phyloP scores from a whole-genome alignment of 2,888 invertebrate genomes.

The Pyrocoelia pectoralis region DNA sequence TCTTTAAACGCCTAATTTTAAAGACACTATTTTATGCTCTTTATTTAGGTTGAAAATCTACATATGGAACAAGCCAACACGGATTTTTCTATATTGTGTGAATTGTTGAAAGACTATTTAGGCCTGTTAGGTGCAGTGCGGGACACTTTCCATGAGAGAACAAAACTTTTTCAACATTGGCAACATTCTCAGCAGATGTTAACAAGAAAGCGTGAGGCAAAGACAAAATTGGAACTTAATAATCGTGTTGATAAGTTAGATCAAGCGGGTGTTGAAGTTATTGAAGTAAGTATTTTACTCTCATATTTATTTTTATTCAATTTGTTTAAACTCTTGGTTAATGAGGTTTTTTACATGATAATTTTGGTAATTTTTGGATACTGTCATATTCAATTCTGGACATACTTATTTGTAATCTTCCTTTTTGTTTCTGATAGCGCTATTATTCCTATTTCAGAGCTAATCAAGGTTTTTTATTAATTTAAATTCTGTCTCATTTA shows the following conservation, averaged over 20 bases:
- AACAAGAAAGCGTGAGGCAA: conserved; percentile 92
- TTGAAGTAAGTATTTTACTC: conserved; percentile 75
- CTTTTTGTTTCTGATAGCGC: no score
- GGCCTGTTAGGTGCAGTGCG: conserved; percentile 91
- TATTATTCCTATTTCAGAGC: no score
- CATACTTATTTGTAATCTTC: no score
- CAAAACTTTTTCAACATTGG: conserved; percentile 94
- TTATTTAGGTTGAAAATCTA: conserved; percentile 77
- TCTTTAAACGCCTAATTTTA: no score
- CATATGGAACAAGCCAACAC: conserved; percentile 93
- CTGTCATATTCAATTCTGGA: no score
- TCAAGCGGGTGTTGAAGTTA: conserved; percentile 88
- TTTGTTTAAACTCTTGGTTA: no score
- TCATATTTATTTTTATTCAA: conserved; percentile 5
- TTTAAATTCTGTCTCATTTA: no score
- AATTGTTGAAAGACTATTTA: conserved; percentile 94
- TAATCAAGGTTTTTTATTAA: no score
- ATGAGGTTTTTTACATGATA: no score
- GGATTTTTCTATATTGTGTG: conserved; percentile 93
- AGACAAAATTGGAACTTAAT: conserved; percentile 89
- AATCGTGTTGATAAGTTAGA: conserved; percentile 90
- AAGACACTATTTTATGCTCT: no score
- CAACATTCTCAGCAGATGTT: conserved; percentile 96
- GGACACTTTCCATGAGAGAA: conserved; percentile 77
- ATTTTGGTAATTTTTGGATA: no score